phyloP scores from a whole-genome alignment of 2,113 vertebrate species.

The Atlantisia rogersi region DNA sequence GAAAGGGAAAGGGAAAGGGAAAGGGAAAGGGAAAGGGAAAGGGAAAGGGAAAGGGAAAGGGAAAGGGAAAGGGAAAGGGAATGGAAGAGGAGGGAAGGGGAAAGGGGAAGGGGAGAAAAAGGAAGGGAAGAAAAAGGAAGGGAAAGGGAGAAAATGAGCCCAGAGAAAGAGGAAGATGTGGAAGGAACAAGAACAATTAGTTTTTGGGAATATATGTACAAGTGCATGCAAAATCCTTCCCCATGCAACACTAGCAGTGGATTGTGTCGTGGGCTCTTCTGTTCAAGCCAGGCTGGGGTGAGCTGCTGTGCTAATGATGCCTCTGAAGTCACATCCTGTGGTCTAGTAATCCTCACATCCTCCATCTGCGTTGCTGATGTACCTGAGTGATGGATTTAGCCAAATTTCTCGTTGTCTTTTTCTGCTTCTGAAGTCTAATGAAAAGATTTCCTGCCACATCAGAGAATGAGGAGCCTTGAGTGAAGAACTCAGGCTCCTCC shows the following conservation, averaged over 20 bases:
- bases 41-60: too few relatives aligned
- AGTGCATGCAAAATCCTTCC: not conserved
- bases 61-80: too few relatives aligned
- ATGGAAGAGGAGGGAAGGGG: too few relatives aligned
- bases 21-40: too few relatives aligned
- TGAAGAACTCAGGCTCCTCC: not conserved
- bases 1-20: too few relatives aligned
- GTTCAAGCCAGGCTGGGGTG: not conserved
- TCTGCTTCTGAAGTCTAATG: not conserved
- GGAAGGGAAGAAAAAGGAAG: too few relatives aligned
- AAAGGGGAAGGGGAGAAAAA: too few relatives aligned
- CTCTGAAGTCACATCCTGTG: not conserved
- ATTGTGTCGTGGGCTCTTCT: not conserved
- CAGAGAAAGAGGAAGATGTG: not conserved
- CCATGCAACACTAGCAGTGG: not conserved
- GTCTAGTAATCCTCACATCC: not conserved
- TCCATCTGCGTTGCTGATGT: not conserved
- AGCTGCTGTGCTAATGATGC: not conserved
- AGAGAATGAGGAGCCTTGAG: not conserved
- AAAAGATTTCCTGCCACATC: not conserved
- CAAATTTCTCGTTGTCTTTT: not conserved
- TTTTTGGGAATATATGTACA: not conserved
- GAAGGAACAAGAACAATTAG: not conserved
- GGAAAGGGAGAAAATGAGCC: too few relatives aligned
- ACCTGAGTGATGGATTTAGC: not conserved